Conservation (phyloP, 2,113 vertebrate genomes). For the Pantherophis guttatus region DNA sequence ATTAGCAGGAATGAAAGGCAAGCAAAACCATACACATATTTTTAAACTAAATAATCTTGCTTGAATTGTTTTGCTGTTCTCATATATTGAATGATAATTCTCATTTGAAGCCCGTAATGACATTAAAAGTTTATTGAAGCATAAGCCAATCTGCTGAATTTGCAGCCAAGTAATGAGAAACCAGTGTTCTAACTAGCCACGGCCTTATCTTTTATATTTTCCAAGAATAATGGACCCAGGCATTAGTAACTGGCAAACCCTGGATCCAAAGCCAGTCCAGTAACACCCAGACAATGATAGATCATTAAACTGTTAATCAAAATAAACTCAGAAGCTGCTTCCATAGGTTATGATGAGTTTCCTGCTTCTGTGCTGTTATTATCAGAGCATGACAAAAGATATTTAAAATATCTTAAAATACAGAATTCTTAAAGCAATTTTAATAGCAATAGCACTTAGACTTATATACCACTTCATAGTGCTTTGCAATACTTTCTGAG, state of each 20-base stretch:
- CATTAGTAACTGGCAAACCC: no score
- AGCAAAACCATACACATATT: slow-evolving; percentile 19
- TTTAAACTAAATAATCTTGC: slow-evolving; percentile 33
- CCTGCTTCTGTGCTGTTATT: background rate
- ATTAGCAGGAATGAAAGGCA: slow-evolving; percentile 43
- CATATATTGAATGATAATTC: slow-evolving; percentile 20
- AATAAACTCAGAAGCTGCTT: background rate
- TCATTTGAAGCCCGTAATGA: slow-evolving; percentile 29
- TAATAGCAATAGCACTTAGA: no score
- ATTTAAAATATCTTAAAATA: no score
- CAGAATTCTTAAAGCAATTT: background rate
- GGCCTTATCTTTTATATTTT: background rate
- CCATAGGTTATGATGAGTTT: background rate
- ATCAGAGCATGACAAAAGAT: background rate
- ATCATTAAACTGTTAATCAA: background rate
- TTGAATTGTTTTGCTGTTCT: slow-evolving; percentile 26
- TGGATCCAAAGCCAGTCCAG: background rate
- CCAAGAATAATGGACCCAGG: background rate
- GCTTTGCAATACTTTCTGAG: no score
- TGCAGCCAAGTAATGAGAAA: slow-evolving; percentile 1
- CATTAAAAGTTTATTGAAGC: slow-evolving; percentile 4
- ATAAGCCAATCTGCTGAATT: slow-evolving; percentile 22
- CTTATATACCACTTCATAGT: no score
- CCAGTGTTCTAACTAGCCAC: background rate
- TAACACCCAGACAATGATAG: background rate